Base-by-base conservation (phyloP, 2,888 invertebrate genomes). In the Heteropelma amictum region DNA sequence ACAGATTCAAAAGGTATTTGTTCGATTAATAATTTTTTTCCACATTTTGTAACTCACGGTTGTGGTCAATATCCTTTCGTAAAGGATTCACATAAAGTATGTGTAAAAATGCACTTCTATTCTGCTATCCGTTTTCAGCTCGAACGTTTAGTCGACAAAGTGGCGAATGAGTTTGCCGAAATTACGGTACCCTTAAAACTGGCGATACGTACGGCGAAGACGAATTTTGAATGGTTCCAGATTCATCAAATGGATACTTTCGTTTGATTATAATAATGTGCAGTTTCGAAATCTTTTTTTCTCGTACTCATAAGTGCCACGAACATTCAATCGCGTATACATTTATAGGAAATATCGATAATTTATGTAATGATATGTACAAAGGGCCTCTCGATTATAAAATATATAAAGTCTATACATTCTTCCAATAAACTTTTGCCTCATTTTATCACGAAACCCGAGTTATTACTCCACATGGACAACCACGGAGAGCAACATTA, bases 1-100 rank as follows among this genome's bases (percentile, higher is more conserved):
- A 2, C 81, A 85, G 65, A 73, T 81, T 7, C 1, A 61, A 2
- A 77, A 71, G 74, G 87, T 87, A 81, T 6, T n/a, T 1, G 1
- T 3, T 5, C 6, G 10, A 1, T 30, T 2, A 10, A 1, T 30
- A 30, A 0, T 33, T 33, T 33, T 12, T 38, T 12, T 12, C 14
- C 12, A 14, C 12, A n/a, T n/a, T n/a, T n/a, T n/a, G n/a, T n/a
- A n/a, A n/a, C n/a, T n/a, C n/a, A n/a, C n/a, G n/a, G n/a, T n/a
- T n/a, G n/a, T n/a, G n/a, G n/a, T n/a, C n/a, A n/a, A n/a, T 5
- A 14, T 6, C 8, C 1, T 26, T 28, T 26, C 8, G n/a, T 12
- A 26, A 28, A 3, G 8, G 28, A 49, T 23, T 14, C 12, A 7
- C 26, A 23, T n/a, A 23, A n/a, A 12, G 14, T 47, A 3, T 5